Evolutionary conservation across 2,797 vertebrate species (phyloP).

Genomic region (Chelon labrosus): DNA sequence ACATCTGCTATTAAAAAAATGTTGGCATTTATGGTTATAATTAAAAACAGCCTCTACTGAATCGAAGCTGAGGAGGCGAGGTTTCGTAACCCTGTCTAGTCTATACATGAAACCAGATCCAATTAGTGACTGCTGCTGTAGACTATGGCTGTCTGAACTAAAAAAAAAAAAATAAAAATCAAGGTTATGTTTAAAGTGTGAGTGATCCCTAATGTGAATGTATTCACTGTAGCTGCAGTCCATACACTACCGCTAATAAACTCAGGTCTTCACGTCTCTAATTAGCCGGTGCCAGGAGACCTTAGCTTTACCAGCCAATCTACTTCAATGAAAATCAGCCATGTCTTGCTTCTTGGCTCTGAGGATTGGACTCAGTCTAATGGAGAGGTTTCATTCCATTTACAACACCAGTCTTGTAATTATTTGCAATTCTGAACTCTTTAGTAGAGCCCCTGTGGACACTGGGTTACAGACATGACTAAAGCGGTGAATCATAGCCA

Average conservation of each 20-base stretch:
- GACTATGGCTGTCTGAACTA: slow-evolving; percentile 26
- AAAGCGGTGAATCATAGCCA: neutral
- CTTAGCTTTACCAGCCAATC: slow-evolving; percentile 57
- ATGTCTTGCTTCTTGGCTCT: slow-evolving; percentile 38
- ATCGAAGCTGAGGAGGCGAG: slow-evolving; percentile 2
- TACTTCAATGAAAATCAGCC: slow-evolving; percentile 53
- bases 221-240: slow-evolving; percentile 38
- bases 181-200: slow-evolving; percentile 40
- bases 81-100: slow-evolving; percentile 14
- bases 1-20: too few species aligned
- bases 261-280: slow-evolving; percentile 58
- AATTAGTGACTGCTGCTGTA: slow-evolving; percentile 42
- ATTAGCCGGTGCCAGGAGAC: slow-evolving; percentile 64
- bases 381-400: slow-evolving; percentile 40
- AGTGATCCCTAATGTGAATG: slow-evolving; percentile 61
- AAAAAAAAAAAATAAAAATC: slow-evolving; percentile 10
- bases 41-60: slow-evolving; percentile 38
- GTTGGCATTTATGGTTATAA: neutral
- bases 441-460: neutral
- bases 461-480: slow-evolving; percentile 8
- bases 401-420: slow-evolving; percentile 48
- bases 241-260: slow-evolving; percentile 58
- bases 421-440: slow-evolving; percentile 42
- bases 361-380: slow-evolving; percentile 50
- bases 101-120: slow-evolving; percentile 41